Conservation (phyloP, 2,888 invertebrate species). For the Epirrhoe alternata region DNA sequence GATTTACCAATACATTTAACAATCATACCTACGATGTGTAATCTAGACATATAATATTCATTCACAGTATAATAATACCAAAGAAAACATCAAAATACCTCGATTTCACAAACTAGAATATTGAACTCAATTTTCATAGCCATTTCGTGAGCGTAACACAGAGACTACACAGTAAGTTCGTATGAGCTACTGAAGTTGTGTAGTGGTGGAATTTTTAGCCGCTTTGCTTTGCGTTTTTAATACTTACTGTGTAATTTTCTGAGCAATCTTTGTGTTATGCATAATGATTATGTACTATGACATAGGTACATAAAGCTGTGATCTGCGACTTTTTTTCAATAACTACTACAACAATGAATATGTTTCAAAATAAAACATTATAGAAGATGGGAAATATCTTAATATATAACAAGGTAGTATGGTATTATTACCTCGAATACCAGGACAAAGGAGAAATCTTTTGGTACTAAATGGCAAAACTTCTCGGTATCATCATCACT, state of each 20-base stretch:
- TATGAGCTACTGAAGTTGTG: neutral
- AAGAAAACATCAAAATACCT: conserved; percentile 2
- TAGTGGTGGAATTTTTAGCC: too few relatives aligned
- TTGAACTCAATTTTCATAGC: conserved; percentile 12
- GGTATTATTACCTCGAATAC: conserved; percentile 8
- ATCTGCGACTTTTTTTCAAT: neutral
- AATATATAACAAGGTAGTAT: neutral
- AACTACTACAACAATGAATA: neutral
- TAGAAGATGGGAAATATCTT: neutral
- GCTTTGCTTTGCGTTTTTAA: neutral
- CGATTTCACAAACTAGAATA: conserved; percentile 4
- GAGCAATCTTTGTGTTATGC: conserved; percentile 12
- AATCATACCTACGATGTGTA: conserved; percentile 6
- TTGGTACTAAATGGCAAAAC: neutral
- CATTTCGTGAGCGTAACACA: conserved; percentile 1
- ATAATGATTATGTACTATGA: neutral
- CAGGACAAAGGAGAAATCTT: conserved; percentile 13
- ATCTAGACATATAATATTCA: conserved; percentile 10
- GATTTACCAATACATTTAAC: conserved; percentile 8
- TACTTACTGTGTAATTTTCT: neutral
- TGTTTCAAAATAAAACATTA: neutral
- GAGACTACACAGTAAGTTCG: conserved; percentile 2
- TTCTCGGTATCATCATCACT: conserved; percentile 11
- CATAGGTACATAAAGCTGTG: conserved; percentile 17
- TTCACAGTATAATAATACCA: conserved; percentile 3